These are phyloP conservation scores for Nannobrachium achirus DNA, from an alignment of 2,113 vertebrate species.

Conservation along the genomic window DNA sequence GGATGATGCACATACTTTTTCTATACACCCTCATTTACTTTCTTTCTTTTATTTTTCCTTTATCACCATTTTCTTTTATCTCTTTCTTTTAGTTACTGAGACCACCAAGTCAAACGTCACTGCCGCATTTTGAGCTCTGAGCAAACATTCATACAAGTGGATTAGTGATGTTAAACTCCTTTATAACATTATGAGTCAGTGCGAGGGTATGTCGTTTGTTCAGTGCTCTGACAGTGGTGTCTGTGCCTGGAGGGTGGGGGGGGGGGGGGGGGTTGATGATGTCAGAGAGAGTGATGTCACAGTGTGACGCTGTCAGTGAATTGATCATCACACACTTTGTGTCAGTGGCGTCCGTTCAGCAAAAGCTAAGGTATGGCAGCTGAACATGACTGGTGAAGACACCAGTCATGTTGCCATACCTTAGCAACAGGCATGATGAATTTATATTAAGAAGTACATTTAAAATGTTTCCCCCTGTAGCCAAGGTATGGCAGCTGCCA, in stretches of 20 bases:
- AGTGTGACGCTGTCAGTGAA: slow-evolving; percentile 18
- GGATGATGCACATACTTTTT: not conserved
- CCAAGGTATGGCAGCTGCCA: too few relatives aligned
- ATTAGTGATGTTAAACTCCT: slow-evolving; percentile 29
- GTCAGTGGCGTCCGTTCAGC: too few relatives aligned
- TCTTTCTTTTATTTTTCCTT: not conserved
- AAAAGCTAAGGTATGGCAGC: too few relatives aligned
- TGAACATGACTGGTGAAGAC: too few relatives aligned
- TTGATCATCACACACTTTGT: slow-evolving; percentile 7
- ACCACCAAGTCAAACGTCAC: too few relatives aligned
- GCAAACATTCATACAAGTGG: slow-evolving; percentile 3
- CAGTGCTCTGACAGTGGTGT: not conserved
- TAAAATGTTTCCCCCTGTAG: too few relatives aligned
- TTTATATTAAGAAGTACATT: too few relatives aligned
- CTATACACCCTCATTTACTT: not conserved
- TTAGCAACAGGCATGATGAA: too few relatives aligned
- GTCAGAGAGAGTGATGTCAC: slow-evolving; percentile 42
- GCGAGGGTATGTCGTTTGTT: slow-evolving; percentile 24
- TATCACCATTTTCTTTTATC: slow-evolving; percentile 8
- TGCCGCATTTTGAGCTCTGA: too few relatives aligned
- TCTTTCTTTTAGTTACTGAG: too few relatives aligned
- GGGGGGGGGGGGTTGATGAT: slow-evolving; percentile 21
- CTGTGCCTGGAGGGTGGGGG: not conserved
- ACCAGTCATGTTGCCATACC: too few relatives aligned
- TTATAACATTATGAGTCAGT: slow-evolving; percentile 52